Percentiles rank a stretch among this genome's conserved stretches.
Evolutionary conservation across 2,113 vertebrate species (phyloP).

Genomic region (Dasyurus viverrinus): DNA sequence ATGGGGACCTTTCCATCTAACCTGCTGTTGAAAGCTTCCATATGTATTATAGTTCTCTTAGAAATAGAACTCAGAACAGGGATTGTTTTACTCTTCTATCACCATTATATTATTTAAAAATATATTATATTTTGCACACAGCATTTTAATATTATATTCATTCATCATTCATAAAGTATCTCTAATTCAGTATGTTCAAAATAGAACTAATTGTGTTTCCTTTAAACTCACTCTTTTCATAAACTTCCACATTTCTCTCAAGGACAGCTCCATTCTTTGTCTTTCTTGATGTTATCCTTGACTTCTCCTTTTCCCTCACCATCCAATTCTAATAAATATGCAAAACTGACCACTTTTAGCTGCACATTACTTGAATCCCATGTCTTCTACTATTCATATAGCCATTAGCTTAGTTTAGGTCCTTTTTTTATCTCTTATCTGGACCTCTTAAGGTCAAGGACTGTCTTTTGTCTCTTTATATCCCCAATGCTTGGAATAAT

Average conservation of each 20-base stretch:
- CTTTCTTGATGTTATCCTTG: not conserved
- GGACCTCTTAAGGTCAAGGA: not conserved
- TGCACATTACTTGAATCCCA: not conserved
- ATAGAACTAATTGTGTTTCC: not conserved
- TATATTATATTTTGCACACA: not conserved
- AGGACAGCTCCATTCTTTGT: not conserved
- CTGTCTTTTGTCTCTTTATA: not conserved
- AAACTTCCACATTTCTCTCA: not conserved
- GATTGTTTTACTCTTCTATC: not conserved
- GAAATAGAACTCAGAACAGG: not conserved
- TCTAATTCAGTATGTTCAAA: not conserved
- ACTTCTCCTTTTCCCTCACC: not conserved
- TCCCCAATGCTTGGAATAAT: not conserved
- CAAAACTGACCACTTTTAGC: not conserved
- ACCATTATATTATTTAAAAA: not conserved
- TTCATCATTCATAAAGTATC: not conserved
- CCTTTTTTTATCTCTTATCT: not conserved
- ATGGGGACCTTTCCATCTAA: not conserved
- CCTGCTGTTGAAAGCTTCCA: not conserved
- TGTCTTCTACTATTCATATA: not conserved
- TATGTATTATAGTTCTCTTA: not conserved
- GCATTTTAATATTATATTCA: not conserved
- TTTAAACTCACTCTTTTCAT: not conserved
- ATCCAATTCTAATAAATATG: not conserved
- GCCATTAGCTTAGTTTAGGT: not conserved